Evolutionary conservation across 1,140 invertebrate genomes (phyloP).

Genomic region (Brachionus rubens): DNA sequence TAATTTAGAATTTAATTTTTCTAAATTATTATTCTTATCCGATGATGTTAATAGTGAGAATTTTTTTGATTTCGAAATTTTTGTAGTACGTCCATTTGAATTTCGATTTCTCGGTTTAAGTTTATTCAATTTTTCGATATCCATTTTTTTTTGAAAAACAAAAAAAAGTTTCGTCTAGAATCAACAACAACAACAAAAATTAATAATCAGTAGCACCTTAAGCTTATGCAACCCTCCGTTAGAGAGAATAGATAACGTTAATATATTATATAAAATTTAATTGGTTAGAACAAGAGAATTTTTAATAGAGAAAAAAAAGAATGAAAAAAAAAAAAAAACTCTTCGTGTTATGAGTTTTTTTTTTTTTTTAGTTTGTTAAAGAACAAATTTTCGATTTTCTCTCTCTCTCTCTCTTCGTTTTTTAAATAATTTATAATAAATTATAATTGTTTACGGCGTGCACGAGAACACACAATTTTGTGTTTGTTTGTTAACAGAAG

Average conservation of each 20-base stretch:
- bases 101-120: slow-evolving; percentile 17
- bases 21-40: slow-evolving; percentile 19
- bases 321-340: slow-evolving; percentile 29
- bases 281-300: slow-evolving; percentile 32
- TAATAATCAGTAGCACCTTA: too few species aligned
- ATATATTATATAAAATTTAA: slow-evolving; percentile 41
- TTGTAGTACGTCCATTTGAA: neutral
- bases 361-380: slow-evolving; percentile 5
- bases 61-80: neutral
- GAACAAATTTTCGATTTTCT: slow-evolving; percentile 32
- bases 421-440: slow-evolving; percentile 41
- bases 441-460: neutral
- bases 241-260: slow-evolving; percentile 27
- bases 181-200: too few species aligned
- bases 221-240: too few species aligned
- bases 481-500: too few species aligned
- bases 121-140: slow-evolving; percentile 30
- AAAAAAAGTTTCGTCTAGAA: too few species aligned
- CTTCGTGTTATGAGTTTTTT: slow-evolving; percentile 41
- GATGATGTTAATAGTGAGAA: neutral
- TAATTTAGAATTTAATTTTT: slow-evolving; percentile 6
- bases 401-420: too few species aligned
- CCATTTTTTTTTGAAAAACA: slow-evolving; percentile 7
- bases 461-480: too few species aligned
- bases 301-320: neutral